phyloP scores from a whole-genome alignment of 2,797 vertebrate species.

The Neosalanx taihuensis region DNA sequence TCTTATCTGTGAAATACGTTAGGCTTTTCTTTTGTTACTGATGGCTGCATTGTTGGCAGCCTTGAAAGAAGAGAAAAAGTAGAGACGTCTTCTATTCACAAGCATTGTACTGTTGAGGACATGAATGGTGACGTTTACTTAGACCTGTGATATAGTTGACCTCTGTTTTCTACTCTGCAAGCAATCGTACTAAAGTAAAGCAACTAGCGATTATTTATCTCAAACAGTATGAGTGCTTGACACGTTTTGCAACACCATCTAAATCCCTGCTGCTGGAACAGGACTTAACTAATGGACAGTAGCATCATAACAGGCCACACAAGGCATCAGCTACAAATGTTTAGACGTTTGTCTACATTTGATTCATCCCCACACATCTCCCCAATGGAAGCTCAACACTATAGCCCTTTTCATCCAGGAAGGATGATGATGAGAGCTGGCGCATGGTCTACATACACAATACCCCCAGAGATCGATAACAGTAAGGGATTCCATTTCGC shows the following conservation, averaged over 20 bases:
- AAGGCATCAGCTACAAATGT: neutral
- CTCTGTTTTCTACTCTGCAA: neutral
- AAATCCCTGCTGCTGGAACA: neutral
- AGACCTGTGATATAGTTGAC: neutral
- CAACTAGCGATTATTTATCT: neutral
- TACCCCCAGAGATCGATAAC: constrained; percentile 24
- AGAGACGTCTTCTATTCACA: constrained; percentile 25
- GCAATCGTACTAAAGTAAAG: neutral
- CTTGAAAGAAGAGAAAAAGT: constrained; percentile 35
- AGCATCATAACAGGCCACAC: neutral
- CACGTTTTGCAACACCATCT: neutral
- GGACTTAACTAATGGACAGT: neutral
- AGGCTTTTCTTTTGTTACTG: constrained; percentile 32
- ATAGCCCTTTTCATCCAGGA: neutral
- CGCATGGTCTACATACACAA: constrained; percentile 25
- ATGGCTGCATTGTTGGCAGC: constrained; percentile 52
- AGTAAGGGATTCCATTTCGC: constrained; percentile 22
- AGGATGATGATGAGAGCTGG: constrained; percentile 25
- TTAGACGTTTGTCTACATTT: neutral
- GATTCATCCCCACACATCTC: neutral
- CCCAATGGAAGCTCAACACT: neutral
- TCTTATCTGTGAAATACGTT: constrained; percentile 58
- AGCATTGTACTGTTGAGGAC: constrained; percentile 9
- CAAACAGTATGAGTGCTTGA: neutral
- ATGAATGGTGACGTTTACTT: neutral